Conservation (phyloP, 1,140 invertebrate genomes). For the Zaprionus kolodkinae region DNA sequence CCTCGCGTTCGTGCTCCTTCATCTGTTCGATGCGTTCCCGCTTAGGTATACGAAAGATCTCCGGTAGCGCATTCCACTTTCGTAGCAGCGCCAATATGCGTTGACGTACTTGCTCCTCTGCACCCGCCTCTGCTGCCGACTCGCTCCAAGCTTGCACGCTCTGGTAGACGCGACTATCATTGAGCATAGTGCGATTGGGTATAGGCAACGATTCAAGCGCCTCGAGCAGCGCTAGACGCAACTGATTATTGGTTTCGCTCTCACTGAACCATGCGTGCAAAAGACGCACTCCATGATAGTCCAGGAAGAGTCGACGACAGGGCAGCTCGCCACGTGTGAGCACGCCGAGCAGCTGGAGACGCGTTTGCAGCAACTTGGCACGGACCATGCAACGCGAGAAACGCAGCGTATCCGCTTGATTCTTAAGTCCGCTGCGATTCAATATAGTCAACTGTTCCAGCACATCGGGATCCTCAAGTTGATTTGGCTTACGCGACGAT, state of each 20-base stretch:
- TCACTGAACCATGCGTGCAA: constrained; percentile 95
- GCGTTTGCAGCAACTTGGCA: constrained; percentile 91
- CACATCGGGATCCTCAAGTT: constrained; percentile 86
- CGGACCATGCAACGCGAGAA: constrained; percentile 96
- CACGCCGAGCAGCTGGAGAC: constrained; percentile 89
- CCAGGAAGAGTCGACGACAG: constrained; percentile 94
- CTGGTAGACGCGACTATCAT: constrained; percentile 94
- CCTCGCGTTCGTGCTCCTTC: constrained; percentile 96
- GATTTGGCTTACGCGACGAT: constrained; percentile 28
- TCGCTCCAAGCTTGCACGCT: constrained; percentile 92
- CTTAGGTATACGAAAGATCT: constrained; percentile 96
- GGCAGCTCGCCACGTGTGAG: constrained; percentile 90
- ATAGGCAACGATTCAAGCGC: constrained; percentile 94
- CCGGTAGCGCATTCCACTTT: constrained; percentile 82
- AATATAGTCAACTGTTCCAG: constrained; percentile 92
- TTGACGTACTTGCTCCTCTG: constrained; percentile 1
- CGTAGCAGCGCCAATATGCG: constrained; percentile 39
- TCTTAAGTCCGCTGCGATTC: constrained; percentile 91
- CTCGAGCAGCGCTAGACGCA: constrained; percentile 90
- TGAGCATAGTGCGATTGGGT: constrained; percentile 95
- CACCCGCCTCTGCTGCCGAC: constrained; percentile 59
- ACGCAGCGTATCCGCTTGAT: constrained; percentile 93
- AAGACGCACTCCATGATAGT: constrained; percentile 96
- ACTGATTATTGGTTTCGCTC: constrained; percentile 85
- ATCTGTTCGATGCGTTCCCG: constrained; percentile 96